Percentiles rank a stretch among this genome's conserved stretches.
Conservation (phyloP, 1,140 invertebrate genomes). For the Drosophila virilis region DNA sequence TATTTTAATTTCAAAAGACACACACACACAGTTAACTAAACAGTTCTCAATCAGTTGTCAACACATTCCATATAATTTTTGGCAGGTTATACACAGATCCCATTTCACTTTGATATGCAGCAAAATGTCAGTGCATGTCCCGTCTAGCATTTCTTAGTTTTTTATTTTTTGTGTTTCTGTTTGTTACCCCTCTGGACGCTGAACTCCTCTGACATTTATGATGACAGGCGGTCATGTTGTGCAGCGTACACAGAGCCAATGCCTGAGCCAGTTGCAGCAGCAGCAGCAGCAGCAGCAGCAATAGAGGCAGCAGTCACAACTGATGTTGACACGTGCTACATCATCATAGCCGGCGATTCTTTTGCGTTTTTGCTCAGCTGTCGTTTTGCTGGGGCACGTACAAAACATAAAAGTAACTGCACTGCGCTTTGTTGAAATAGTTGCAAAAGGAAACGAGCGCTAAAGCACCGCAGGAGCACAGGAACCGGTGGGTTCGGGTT, state of each 20-base stretch:
- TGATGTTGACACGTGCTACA: constrained; percentile 82
- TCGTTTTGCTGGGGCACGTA: constrained; percentile 68
- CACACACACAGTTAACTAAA: not conserved
- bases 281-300: constrained; percentile 9
- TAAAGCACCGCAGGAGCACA: constrained; percentile 65
- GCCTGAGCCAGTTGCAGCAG: constrained; percentile 2
- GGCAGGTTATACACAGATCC: constrained; percentile 3
- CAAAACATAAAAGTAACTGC: constrained; percentile 82
- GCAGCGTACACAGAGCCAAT: constrained; percentile 23
- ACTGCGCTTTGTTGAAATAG: constrained; percentile 82
- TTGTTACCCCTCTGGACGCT: constrained; percentile 11
- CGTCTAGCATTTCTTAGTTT: constrained; percentile 22
- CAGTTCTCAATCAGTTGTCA: constrained; percentile 1
- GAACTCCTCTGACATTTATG: constrained; percentile 68
- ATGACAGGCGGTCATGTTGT: constrained; percentile 73
- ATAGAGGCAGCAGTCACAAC: constrained; percentile 30
- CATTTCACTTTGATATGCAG: constrained; percentile 44
- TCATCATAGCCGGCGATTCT: constrained; percentile 65
- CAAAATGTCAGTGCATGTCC: constrained; percentile 52
- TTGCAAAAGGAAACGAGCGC: constrained; percentile 70
- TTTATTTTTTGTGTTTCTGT: constrained; percentile 5
- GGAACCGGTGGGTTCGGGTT: not conserved
- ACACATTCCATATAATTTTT: constrained; percentile 9
- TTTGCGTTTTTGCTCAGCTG: constrained; percentile 55
- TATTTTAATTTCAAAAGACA: too few species aligned